Conservation (phyloP, 2,888 invertebrate genomes). For the Drosophila austrosaltans region DNA sequence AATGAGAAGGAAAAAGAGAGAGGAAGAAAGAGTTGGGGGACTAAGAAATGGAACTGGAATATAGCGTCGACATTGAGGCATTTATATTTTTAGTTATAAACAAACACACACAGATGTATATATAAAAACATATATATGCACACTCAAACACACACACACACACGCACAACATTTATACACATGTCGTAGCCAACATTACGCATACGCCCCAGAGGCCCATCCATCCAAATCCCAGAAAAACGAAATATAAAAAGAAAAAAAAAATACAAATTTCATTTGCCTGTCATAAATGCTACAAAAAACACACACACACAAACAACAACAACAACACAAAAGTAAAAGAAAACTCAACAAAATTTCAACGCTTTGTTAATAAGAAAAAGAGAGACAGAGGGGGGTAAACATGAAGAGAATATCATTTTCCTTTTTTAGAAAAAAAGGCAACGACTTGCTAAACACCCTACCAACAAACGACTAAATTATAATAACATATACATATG, state of each 20-base stretch:
- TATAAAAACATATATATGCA: neutral
- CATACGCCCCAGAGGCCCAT: slow-evolving; percentile 39
- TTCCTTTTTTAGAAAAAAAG: neutral
- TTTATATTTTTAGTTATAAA: slow-evolving; percentile 11
- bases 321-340: neutral
- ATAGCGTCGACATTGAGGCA: slow-evolving; percentile 10
- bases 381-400: neutral
- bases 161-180: neutral
- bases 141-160: neutral
- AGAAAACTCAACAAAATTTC: slow-evolving; percentile 15
- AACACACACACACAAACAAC: neutral
- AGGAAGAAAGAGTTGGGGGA: neutral
- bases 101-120: neutral
- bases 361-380: slow-evolving; percentile 30
- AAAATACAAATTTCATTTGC: slow-evolving; percentile 10
- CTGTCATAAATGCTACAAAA: slow-evolving; percentile 10
- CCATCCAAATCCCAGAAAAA: slow-evolving; percentile 15
- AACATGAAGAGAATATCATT: neutral
- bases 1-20: too few relatives aligned
- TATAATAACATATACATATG: too few relatives aligned
- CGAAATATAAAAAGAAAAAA: slow-evolving; percentile 6
- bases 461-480: too few relatives aligned
- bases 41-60: slow-evolving; percentile 2
- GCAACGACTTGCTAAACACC: slow-evolving; percentile 11
- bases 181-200: slow-evolving; percentile 33